Percentiles rank a stretch among this genome's conserved stretches.
phyloP scores from a whole-genome alignment of 2,888 invertebrate genomes.

The Oxystoma pomonae region DNA sequence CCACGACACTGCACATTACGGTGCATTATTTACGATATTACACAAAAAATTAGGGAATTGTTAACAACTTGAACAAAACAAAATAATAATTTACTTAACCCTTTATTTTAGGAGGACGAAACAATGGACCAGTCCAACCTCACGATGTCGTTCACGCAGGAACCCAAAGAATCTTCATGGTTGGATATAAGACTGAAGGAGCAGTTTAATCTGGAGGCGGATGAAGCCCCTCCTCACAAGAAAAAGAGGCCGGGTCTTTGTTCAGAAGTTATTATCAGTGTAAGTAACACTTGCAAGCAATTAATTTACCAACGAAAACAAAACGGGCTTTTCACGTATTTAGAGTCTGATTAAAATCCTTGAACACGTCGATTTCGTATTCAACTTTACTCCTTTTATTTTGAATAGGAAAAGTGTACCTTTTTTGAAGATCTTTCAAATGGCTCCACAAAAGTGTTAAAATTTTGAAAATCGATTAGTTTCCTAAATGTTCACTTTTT shows the following conservation, averaged over 20 bases:
- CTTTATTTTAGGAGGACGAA: not conserved
- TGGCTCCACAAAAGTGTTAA: too few relatives aligned
- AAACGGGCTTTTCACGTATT: too few relatives aligned
- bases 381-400: too few relatives aligned
- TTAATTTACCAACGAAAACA: not conserved
- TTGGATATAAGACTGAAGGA: slow-evolving; percentile 41
- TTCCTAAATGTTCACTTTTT: too few relatives aligned
- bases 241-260: slow-evolving; percentile 55
- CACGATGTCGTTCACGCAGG: slow-evolving; percentile 31
- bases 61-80: not conserved
- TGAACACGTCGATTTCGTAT: not conserved
- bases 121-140: slow-evolving; percentile 21
- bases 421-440: too few relatives aligned
- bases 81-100: not conserved
- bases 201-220: slow-evolving; percentile 39
- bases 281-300: slow-evolving; percentile 48
- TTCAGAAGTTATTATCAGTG: slow-evolving; percentile 62
- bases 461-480: too few relatives aligned
- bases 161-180: not conserved
- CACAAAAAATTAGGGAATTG: too few relatives aligned
- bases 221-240: slow-evolving; percentile 38
- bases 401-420: too few relatives aligned
- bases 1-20: too few relatives aligned
- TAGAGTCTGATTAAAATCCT: too few relatives aligned
- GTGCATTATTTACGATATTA: too few relatives aligned